phyloP scores from a whole-genome alignment of 2,113 vertebrate species.

The Empidonax alnorum region DNA sequence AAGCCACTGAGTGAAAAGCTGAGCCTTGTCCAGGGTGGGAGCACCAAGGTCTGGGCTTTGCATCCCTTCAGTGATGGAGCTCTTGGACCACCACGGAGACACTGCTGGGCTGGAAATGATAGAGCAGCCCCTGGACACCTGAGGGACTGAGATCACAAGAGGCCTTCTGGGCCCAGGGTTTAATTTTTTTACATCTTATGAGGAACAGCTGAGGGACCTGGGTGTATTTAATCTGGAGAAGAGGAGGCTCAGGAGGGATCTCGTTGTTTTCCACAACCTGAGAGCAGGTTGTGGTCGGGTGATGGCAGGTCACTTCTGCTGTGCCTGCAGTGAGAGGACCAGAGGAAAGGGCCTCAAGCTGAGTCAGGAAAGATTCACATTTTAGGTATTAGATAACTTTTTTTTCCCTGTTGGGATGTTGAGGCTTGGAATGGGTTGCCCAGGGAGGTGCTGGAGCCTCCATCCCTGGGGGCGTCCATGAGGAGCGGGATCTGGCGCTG shows the following conservation, averaged over 20 bases:
- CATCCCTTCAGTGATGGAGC: too few relatives aligned
- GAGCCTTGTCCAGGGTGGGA: too few relatives aligned
- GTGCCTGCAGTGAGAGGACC: background rate
- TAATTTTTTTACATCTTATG: background rate
- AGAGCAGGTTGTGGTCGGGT: too few relatives aligned
- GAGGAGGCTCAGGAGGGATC: background rate
- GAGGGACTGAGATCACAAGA: fast-evolving
- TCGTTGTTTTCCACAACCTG: background rate
- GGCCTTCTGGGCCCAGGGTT: background rate
- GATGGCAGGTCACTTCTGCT: background rate
- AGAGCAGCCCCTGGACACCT: background rate
- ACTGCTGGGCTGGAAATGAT: too few relatives aligned
- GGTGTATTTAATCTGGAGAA: background rate
- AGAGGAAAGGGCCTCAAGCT: background rate
- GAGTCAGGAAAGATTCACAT: background rate
- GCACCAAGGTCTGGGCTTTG: fast-evolving
- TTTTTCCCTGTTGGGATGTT: background rate
- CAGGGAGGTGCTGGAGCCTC: background rate
- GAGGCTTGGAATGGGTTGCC: background rate
- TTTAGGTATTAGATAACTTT: too few relatives aligned
- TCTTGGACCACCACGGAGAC: fast-evolving
- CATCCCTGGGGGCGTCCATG: background rate
- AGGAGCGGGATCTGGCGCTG: background rate
- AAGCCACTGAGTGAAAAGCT: fast-evolving
- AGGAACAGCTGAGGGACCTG: background rate